Evolutionary conservation across 2,888 invertebrate genomes (phyloP), one percentile per base, ranked within the genome.

Genomic region (Molorchus minor): DNA sequence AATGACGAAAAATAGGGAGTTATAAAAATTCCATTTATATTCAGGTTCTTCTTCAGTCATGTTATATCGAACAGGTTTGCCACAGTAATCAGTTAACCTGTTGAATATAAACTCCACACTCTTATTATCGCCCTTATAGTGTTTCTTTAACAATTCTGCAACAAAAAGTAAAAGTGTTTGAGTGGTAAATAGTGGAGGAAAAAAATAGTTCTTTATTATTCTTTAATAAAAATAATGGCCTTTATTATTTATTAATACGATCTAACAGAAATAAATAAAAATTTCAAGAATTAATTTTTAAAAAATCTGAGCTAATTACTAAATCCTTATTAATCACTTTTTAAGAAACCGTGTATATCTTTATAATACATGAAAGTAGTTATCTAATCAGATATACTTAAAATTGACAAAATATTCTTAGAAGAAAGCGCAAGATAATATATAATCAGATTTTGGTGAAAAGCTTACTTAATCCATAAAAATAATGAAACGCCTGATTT

Each of bases 1-100:
- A 71, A 95, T 91, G 2, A 94, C 91, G 79, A 95, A 95, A 82
- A 94, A 94, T 75, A 95, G 89, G 0, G 94, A 90, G 80, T 95
- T 94, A 79, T 94, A 94, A 80, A 92, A 94, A 74, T 92, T 93
- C 95, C 95, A 96, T 75, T 86, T 87, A 58, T 84, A 83, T 0
- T 86, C 86, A 4, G 83, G 82, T 29, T 88, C 87, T 5, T 85
- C 85, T 0, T 85, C 84, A 1, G 86, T 86, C 72, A 87, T 86
- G 60, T 82, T 80, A 73, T 86, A 85, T 69, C 84, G 85, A 71
- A 93, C 86, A 0, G 90, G 86, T 71, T 90, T 91, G 20, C 89
- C 91, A 73, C 93, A 93, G 76, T 92, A 93, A 5, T 84, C 83
- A 0, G 87, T 84, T 5, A 93, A 82, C 71, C 85, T 87, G 3